These are phyloP conservation scores for Vireo griseus DNA, from an alignment of 2,797 vertebrate species.

Conservation along the genomic window DNA sequence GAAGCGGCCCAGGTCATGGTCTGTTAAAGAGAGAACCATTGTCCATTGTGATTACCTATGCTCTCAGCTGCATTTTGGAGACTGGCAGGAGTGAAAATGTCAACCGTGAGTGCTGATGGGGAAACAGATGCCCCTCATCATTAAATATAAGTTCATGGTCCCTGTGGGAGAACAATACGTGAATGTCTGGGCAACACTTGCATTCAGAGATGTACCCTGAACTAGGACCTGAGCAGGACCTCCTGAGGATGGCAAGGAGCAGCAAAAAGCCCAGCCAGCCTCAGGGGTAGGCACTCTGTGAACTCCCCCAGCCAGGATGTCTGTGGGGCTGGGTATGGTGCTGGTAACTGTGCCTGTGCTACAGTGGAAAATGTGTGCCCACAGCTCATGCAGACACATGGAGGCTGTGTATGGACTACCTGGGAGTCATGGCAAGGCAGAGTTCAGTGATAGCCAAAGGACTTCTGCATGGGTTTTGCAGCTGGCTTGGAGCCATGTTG, in stretches of 20 bases:
- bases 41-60: conserved; percentile 14
- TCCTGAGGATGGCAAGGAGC: background rate
- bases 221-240: background rate
- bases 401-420: accelerated
- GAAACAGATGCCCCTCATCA: background rate
- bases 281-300: background rate
- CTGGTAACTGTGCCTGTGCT: background rate
- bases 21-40: conserved; percentile 33
- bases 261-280: background rate
- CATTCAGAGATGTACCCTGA: background rate
- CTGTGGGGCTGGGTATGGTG: accelerated
- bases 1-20: conserved; percentile 1
- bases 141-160: background rate
- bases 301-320: background rate
- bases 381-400: accelerated
- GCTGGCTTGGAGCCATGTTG: background rate
- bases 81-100: background rate
- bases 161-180: background rate
- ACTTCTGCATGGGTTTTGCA: background rate
- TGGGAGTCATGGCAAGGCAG: background rate
- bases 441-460: background rate
- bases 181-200: background rate
- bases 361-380: accelerated
- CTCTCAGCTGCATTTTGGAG: conserved; percentile 7
- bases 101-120: background rate